These are phyloP conservation scores for Entomobrya proxima DNA, from an alignment of 2,888 invertebrate species.

Conservation along the genomic window DNA sequence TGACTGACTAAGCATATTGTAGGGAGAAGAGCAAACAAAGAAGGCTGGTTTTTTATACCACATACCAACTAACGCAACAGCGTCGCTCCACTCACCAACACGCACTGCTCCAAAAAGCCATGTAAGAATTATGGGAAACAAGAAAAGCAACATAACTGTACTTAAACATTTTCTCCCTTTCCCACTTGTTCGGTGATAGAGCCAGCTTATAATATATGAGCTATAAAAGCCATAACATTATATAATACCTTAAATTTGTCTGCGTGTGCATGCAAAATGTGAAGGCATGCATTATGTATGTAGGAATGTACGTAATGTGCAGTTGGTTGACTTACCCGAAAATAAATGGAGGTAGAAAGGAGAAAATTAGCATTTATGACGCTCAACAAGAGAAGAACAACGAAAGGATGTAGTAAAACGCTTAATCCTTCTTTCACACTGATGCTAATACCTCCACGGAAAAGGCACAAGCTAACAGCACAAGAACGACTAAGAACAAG, in stretches of 20 bases:
- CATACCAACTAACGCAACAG: constrained; percentile 4
- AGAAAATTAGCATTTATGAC: constrained; percentile 66
- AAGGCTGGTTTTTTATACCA: neutral
- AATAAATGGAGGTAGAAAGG: constrained; percentile 63
- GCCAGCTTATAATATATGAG: neutral
- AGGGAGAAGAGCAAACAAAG: neutral
- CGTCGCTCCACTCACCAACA: neutral
- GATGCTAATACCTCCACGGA: constrained; percentile 50
- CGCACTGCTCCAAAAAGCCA: neutral
- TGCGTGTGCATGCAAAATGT: neutral
- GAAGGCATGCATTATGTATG: neutral
- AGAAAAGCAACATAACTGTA: neutral
- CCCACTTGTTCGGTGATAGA: neutral
- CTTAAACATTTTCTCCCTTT: neutral
- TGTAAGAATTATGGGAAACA: constrained; percentile 23
- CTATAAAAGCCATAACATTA: neutral
- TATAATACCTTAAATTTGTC: neutral
- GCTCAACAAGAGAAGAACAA: constrained; percentile 11
- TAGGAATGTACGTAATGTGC: constrained; percentile 19
- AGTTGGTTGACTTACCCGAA: constrained; percentile 53
- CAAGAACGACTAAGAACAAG: neutral
- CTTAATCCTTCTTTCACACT: constrained; percentile 65
- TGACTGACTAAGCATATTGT: neutral
- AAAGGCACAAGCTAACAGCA: neutral
- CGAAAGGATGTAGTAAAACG: constrained; percentile 56